Evolutionary conservation across 2,797 vertebrate species (phyloP).

Genomic region (Hemibagrus guttatus): DNA sequence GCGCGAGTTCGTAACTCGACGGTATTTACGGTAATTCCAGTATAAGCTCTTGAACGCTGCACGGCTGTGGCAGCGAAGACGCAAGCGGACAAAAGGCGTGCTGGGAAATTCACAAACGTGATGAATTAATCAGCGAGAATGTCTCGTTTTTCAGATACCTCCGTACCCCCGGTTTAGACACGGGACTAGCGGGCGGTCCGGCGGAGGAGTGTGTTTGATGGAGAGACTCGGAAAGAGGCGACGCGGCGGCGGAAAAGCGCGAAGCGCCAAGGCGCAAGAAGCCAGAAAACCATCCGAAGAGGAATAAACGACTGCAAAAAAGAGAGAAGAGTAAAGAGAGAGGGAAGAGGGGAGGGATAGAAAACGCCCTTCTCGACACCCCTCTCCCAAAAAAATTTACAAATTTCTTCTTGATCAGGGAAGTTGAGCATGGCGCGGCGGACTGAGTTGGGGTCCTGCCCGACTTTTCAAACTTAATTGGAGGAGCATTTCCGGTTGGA

Average conservation of each 20-base stretch:
- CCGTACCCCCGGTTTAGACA: neutral
- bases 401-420: neutral
- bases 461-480: conserved; percentile 21
- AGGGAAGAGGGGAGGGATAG: conserved; percentile 64
- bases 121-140: conserved; percentile 10
- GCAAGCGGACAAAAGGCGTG: conserved; percentile 32
- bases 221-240: conserved; percentile 14
- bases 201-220: conserved; percentile 6
- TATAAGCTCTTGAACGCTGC: conserved; percentile 24
- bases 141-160: neutral
- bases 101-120: conserved; percentile 20
- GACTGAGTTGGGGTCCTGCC: conserved; percentile 18
- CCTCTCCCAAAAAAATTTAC: conserved; percentile 34
- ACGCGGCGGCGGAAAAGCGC: conserved; percentile 30
- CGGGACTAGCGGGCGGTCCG: neutral
- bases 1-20: neutral
- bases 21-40: conserved; percentile 25
- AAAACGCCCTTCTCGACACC: conserved; percentile 73
- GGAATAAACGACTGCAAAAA: conserved; percentile 13
- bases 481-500: conserved; percentile 37
- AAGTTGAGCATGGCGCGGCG: conserved; percentile 46
- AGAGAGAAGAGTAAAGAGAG: conserved; percentile 25
- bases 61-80: neutral
- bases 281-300: conserved; percentile 17
- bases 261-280: neutral